phyloP scores from a whole-genome alignment of 2,797 vertebrate species.

The Neosalanx taihuensis region DNA sequence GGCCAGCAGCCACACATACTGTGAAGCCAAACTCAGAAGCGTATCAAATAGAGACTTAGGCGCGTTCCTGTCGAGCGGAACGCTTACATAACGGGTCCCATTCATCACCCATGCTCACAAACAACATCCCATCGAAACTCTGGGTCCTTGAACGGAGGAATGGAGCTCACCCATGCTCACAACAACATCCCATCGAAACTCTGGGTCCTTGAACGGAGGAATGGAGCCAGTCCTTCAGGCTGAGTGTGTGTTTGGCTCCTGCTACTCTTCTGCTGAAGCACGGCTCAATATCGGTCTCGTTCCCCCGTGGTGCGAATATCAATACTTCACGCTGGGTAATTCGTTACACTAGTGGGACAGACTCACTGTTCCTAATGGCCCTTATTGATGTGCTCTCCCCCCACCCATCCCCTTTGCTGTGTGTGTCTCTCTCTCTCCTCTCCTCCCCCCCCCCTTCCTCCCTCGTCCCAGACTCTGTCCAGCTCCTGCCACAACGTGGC shows the following conservation, averaged over 20 bases:
- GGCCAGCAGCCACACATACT: not conserved
- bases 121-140: no score
- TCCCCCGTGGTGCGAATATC: not conserved
- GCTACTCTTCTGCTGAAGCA: conserved; percentile 8
- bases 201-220: conserved; percentile 13
- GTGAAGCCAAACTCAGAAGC: not conserved
- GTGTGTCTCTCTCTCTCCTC: not conserved
- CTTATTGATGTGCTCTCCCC: conserved; percentile 18
- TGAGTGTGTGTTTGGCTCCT: conserved; percentile 13
- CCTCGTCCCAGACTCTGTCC: conserved; percentile 56
- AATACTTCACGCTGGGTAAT: not conserved
- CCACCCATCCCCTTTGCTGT: not conserved
- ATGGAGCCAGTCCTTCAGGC: conserved; percentile 16
- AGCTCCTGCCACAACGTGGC: conserved; percentile 62
- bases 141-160: no score
- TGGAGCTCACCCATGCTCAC: no score
- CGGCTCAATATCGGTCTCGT: not conserved
- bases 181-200: conserved; percentile 16
- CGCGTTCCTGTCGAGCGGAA: not conserved
- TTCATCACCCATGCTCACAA: conserved; percentile 11
- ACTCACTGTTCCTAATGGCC: not conserved
- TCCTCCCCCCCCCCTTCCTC: not conserved
- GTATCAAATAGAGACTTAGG: not conserved
- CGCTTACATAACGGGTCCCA: not conserved
- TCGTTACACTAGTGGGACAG: not conserved